Percentiles rank a stretch among this genome's conserved stretches.
phyloP scores from a whole-genome alignment of 2,888 invertebrate species.

The Prenolepis imparis region DNA sequence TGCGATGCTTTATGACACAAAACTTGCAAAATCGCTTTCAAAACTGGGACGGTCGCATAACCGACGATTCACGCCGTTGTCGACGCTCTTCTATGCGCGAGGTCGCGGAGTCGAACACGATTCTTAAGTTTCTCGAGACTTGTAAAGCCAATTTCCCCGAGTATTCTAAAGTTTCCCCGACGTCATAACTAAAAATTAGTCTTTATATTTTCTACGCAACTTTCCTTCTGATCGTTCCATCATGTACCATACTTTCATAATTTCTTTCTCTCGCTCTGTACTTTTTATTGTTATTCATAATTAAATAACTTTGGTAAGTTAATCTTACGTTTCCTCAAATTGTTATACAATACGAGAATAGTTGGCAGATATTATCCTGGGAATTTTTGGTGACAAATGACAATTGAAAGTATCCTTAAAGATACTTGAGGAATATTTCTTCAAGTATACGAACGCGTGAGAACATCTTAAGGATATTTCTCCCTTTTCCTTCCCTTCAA shows the following conservation, averaged over 20 bases:
- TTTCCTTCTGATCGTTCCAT: constrained; percentile 25
- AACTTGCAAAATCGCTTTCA: constrained; percentile 78
- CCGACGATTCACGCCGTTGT: constrained; percentile 18
- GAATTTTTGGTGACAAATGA: constrained; percentile 2
- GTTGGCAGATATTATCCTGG: background rate
- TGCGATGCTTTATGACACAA: constrained; percentile 39
- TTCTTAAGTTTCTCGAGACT: constrained; percentile 44
- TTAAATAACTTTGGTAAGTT: constrained; percentile 41
- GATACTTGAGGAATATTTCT: background rate
- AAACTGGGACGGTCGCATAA: constrained; percentile 61
- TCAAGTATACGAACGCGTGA: background rate
- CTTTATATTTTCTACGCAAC: constrained; percentile 37
- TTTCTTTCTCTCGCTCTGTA: background rate
- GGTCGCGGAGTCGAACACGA: constrained; percentile 29
- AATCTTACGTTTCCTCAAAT: constrained; percentile 12
- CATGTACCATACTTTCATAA: constrained; percentile 5
- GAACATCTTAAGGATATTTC: background rate
- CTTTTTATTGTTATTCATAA: constrained; percentile 38
- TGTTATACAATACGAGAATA: constrained; percentile 4
- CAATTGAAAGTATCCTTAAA: background rate
- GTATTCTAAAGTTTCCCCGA: constrained; percentile 36
- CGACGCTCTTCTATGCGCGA: background rate
- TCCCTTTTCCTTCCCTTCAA: background rate
- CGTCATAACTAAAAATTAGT: constrained; percentile 50
- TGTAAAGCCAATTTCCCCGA: constrained; percentile 33